These are phyloP conservation scores for Pseudorhombus dupliciocellatus DNA, from an alignment of 2,113 vertebrate genomes.

Conservation along the genomic window DNA sequence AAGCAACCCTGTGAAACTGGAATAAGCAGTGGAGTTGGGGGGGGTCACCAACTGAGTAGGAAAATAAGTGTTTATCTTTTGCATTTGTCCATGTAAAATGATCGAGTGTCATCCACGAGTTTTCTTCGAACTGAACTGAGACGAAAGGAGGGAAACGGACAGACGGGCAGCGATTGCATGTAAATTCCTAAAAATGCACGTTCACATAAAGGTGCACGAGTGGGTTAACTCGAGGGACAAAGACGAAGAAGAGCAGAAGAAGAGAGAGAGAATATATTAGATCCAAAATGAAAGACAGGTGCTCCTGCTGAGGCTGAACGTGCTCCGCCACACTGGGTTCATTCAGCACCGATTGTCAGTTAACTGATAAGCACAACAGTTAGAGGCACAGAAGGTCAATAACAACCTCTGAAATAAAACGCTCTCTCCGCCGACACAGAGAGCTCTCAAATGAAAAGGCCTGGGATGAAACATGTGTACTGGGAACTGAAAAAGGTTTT, in stretches of 20 bases:
- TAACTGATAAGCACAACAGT: slow-evolving; percentile 55
- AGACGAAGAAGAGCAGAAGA: slow-evolving; percentile 10
- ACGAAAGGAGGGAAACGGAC: not conserved
- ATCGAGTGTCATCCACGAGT: slow-evolving; percentile 1
- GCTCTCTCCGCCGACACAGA: slow-evolving; percentile 35
- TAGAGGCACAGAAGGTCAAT: slow-evolving; percentile 51
- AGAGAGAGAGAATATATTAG: not conserved
- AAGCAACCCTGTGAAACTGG: slow-evolving; percentile 67
- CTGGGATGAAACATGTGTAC: not conserved
- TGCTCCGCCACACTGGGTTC: slow-evolving; percentile 20
- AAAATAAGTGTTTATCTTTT: not conserved
- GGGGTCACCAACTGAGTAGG: not conserved
- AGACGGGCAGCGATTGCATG: slow-evolving; percentile 1
- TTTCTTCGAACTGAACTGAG: slow-evolving; percentile 8
- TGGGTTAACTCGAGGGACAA: slow-evolving; percentile 11
- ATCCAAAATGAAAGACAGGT: not conserved
- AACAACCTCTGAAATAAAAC: slow-evolving; percentile 40
- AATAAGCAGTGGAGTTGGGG: not conserved
- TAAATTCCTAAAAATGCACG: slow-evolving; percentile 2
- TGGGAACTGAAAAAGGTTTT: not conserved
- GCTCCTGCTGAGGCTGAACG: not conserved
- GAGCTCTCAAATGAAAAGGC: slow-evolving; percentile 47
- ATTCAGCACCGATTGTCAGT: slow-evolving; percentile 43
- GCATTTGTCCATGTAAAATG: not conserved
- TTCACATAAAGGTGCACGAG: not conserved